Evolutionary conservation across 2,888 invertebrate genomes (phyloP), one percentile per base, ranked within the genome.

Genomic region (Calliphora vomitoria): DNA sequence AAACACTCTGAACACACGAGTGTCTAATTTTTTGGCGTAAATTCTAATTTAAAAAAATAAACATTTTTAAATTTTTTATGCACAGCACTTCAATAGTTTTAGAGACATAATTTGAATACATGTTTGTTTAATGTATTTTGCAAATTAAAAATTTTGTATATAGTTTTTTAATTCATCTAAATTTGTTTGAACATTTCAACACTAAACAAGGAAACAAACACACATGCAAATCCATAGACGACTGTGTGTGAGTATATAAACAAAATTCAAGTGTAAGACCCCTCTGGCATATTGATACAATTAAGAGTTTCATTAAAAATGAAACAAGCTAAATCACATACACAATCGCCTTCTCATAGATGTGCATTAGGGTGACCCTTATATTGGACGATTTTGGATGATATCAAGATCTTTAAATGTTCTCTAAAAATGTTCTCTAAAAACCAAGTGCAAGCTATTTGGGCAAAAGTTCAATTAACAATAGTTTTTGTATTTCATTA

Each of bases 221-320:
- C 20, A 10, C 60, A 60, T 31, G 11, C 15, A 60, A 60, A 60
- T 31, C 3, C 11, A 5, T 6, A 31, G 3, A 38, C 8, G 38
- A 8, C 15, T 20, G 18, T 18, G 8, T 68, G 25, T n/a, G 11
- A 11, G n/a, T 31, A 69, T 50, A 50, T 50, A 38, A 31, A 31
- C 6, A 4, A 31, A 69, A 69, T 50, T 38, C 55, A 55, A 25
- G 53, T 38, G 53, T 38, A 55, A 38, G 18, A 55, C 11, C 38
- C 71, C 71, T 55, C 31, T 55, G 71, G 55, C 71, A 55, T 71
- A 71, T 71, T 71, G 71, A 71, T 71, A 71, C 71, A 71, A 55
- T 55, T 71, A 71, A 71, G 38, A 53, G 71, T 71, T 71, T 55
- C 71, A 71, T 71, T 71, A 71, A 71, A 71, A 71, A 53, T 55